Base-by-base conservation (phyloP, 1,140 invertebrate species). In the Macrocentrus cingulum region DNA sequence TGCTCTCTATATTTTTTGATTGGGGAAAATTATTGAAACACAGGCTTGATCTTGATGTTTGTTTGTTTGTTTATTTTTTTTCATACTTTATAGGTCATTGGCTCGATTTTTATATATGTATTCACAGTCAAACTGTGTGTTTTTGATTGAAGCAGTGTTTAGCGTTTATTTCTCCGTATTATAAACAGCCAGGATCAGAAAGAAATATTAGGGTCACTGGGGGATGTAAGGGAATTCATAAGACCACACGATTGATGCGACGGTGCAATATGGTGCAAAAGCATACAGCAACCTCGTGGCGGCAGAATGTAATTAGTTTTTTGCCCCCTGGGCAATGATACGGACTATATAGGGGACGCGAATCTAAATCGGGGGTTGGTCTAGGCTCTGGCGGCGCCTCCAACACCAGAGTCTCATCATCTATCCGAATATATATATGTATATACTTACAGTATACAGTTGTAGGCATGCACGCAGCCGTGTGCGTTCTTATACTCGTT, bases 221-320 rank as follows among this genome's bases (percentile, higher is more conserved):
- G 23, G 23, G 25, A 18, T 23, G 19, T 46, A 19, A 41, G 0
- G 66, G 62, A 70, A 68, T 68, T 70, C 60, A 66, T 70, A 55
- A 23, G 61, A 66, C 60, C 65, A 51, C n/a, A n/a, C 64, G 46
- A 70, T 64, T 59, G 60, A 50, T 37, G 16, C 39, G 62, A 62
- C 58, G 52, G 59, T 65, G 67, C 71, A 72, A 73, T 74, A 74
- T 73, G 71, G 64, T 66, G 62, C 37, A 52, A 9, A 44, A 61
- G 22, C 36, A 42, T 57, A 62, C 57, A 51, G 41, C 54, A 66
- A 59, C 67, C 67, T 64, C 51, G 57, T 64, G 41, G 66, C 63
- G 41, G 66, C 63, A 64, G 68, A 75, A 74, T 74, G 72, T 75
- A 74, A 75, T 75, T 75, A 74, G 73, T 74, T 74, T 75, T 74